A percentile compares a stretch with the other conserved stretches of the same genome.
phyloP scores from a whole-genome alignment of 2,113 vertebrate genomes.

The Zeus faber region DNA sequence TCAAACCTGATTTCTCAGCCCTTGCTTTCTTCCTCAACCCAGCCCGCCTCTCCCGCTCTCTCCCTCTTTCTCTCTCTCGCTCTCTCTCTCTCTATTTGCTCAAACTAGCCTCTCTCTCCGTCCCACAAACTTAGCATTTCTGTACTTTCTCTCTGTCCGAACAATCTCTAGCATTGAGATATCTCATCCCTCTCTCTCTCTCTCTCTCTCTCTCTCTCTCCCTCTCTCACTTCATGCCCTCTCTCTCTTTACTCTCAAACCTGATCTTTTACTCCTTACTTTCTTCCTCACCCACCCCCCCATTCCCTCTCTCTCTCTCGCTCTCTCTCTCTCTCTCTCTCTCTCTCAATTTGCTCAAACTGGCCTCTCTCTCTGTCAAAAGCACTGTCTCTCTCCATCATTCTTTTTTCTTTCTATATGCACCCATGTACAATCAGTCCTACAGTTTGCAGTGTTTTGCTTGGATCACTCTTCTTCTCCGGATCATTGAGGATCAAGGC shows the following conservation, averaged over 20 bases:
- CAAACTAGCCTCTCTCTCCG: slow-evolving; percentile 7
- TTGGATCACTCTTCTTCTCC: slow-evolving; percentile 3
- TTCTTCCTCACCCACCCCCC: not conserved
- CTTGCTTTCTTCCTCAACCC: not conserved
- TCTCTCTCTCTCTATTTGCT: not conserved
- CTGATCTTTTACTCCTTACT: no score
- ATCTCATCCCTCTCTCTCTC: not conserved
- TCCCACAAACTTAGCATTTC: slow-evolving; percentile 12
- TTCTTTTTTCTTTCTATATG: slow-evolving; percentile 46
- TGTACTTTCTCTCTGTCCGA: not conserved
- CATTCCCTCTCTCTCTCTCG: slow-evolving; percentile 11
- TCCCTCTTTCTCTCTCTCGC: not conserved
- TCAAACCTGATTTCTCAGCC: no score
- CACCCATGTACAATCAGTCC: slow-evolving; percentile 32
- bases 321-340: slow-evolving; percentile 9
- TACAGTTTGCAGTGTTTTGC: slow-evolving; percentile 29
- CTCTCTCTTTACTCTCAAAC: no score
- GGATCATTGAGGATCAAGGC: slow-evolving; percentile 61
- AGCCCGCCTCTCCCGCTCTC: not conserved
- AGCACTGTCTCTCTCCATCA: slow-evolving; percentile 9
- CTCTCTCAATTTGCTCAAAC: slow-evolving; percentile 17
- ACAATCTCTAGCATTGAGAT: not conserved
- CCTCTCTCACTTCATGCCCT: no score
- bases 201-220: not conserved
- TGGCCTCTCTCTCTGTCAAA: slow-evolving; percentile 8